phyloP scores from a whole-genome alignment of 2,888 invertebrate genomes.

The Calliscelio sp. region DNA sequence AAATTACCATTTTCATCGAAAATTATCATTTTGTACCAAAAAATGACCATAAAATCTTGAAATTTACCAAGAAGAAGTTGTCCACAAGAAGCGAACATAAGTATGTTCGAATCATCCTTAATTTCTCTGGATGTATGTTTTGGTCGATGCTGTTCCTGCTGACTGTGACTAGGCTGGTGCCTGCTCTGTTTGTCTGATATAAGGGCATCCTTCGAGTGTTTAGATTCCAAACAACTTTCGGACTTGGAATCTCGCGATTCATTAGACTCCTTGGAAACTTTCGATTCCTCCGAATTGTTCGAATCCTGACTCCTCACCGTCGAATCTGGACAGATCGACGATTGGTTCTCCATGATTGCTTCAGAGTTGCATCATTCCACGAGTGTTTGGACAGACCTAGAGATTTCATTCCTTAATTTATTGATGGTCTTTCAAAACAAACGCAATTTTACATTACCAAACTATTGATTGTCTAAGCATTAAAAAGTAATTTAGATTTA shows the following conservation, averaged over 20 bases:
- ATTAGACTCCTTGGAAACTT: conserved; percentile 80
- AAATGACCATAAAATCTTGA: no score
- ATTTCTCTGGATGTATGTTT: conserved; percentile 71
- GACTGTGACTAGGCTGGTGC: conserved; percentile 75
- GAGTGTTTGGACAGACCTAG: not conserved
- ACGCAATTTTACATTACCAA: no score
- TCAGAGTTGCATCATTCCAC: conserved; percentile 49
- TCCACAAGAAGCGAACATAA: conserved; percentile 84
- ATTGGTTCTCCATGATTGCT: conserved; percentile 75
- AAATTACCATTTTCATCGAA: no score
- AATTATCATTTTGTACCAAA: no score
- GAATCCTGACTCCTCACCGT: conserved; percentile 85
- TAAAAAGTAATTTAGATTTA: no score
- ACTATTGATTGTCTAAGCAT: no score
- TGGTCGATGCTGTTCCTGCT: conserved; percentile 67
- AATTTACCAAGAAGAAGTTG: conserved; percentile 81
- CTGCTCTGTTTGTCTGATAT: conserved; percentile 80
- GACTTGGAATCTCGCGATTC: conserved; percentile 81
- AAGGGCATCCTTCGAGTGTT: conserved; percentile 84
- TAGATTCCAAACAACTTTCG: conserved; percentile 83
- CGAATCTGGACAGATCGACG: conserved; percentile 81
- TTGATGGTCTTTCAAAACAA: no score
- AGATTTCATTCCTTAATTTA: not conserved
- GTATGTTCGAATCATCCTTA: conserved; percentile 81
- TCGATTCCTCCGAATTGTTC: conserved; percentile 81